phyloP scores from a whole-genome alignment of 2,797 vertebrate species.

The Botia kubotai region DNA sequence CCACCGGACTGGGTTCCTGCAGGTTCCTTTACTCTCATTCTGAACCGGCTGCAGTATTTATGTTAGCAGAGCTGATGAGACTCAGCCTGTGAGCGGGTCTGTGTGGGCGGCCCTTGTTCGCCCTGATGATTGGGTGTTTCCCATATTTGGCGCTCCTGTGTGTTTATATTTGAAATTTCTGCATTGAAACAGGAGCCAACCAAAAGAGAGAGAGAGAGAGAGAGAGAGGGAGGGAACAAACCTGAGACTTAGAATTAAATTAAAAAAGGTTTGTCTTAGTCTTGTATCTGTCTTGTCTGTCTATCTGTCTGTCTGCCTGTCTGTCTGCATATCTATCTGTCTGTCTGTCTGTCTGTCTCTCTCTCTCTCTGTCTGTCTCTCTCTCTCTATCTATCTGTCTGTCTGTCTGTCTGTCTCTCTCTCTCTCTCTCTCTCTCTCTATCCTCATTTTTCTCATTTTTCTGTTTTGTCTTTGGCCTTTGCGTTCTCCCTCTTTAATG shows the following conservation, averaged over 20 bases:
- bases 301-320: too few species aligned
- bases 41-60: conserved; percentile 68
- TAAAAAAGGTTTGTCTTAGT: too few species aligned
- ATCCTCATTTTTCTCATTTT: background rate
- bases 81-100: conserved; percentile 19
- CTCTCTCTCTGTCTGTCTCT: background rate
- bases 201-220: conserved; percentile 21
- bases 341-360: conserved; percentile 44
- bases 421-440: background rate
- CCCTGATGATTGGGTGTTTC: conserved; percentile 49
- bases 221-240: background rate
- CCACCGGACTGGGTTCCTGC: conserved; percentile 51
- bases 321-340: too few species aligned
- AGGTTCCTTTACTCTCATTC: conserved; percentile 16
- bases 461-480: background rate
- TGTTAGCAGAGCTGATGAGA: conserved; percentile 60
- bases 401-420: conserved; percentile 35
- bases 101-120: conserved; percentile 46
- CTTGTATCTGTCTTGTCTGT: too few species aligned
- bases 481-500: conserved; percentile 60
- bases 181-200: conserved; percentile 12
- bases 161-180: conserved; percentile 74
- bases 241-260: too few species aligned
- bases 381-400: too few species aligned
- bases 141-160: conserved; percentile 61